Percentiles rank a stretch among this genome's conserved stretches.
These are phyloP conservation scores for Puma concolor DNA, from an alignment of 2,113 vertebrate species.

Conservation along the genomic window DNA sequence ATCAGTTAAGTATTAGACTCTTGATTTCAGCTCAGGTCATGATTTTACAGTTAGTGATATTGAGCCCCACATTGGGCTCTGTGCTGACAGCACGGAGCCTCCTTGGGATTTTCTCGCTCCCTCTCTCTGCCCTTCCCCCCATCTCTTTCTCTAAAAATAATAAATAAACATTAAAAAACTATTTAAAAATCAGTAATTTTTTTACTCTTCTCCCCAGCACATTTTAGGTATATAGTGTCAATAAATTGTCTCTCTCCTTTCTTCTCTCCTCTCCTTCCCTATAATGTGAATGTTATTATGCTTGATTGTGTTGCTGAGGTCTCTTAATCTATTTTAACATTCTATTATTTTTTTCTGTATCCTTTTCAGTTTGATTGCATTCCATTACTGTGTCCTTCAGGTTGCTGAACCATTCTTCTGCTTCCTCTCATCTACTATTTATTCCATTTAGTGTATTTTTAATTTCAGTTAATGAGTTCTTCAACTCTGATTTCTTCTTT, in stretches of 20 bases:
- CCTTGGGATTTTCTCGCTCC: too few species aligned
- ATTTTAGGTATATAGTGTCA: too few species aligned
- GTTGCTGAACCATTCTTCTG: background rate
- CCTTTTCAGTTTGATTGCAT: background rate
- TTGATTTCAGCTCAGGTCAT: too few species aligned
- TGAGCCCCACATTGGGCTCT: too few species aligned
- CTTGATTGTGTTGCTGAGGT: background rate
- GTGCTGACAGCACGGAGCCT: too few species aligned
- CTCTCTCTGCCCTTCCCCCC: too few species aligned
- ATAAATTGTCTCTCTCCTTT: background rate
- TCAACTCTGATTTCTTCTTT: background rate
- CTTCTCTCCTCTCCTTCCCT: background rate
- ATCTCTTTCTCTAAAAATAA: too few species aligned
- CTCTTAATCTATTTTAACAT: background rate
- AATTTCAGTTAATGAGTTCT: background rate
- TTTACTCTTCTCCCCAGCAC: too few species aligned
- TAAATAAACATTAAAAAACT: too few species aligned
- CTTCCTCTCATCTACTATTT: background rate
- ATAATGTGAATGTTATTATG: background rate
- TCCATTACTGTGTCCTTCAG: background rate
- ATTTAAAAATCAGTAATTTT: too few species aligned
- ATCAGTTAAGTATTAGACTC: too few species aligned
- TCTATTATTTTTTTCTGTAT: background rate
- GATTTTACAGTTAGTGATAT: too few species aligned
- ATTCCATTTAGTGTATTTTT: background rate